phyloP scores from a whole-genome alignment of 2,113 vertebrate species.

The Nesoenas mayeri region DNA sequence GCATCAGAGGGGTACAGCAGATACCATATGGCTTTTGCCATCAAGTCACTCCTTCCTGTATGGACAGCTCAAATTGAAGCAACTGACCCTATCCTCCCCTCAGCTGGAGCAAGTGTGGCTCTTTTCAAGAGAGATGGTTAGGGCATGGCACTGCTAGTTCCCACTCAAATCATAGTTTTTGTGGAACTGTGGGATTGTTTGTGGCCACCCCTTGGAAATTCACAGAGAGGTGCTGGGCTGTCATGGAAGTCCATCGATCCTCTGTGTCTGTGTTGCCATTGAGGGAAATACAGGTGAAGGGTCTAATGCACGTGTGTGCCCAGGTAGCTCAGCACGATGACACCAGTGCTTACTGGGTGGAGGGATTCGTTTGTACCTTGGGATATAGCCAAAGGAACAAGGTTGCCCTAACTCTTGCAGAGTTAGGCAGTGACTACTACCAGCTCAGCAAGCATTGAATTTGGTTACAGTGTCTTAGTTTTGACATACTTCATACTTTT shows the following conservation, averaged over 20 bases:
- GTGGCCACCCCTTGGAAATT: neutral
- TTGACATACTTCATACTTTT: neutral
- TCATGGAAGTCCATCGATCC: fast-evolving
- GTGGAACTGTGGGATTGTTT: neutral
- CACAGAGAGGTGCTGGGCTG: neutral
- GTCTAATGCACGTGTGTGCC: fast-evolving
- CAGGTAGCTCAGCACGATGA: neutral
- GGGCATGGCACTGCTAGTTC: neutral
- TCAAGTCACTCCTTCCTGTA: neutral
- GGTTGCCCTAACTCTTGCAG: neutral
- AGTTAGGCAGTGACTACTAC: neutral
- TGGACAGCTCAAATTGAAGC: neutral
- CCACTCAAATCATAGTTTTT: neutral
- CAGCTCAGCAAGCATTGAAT: neutral
- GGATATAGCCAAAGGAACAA: neutral
- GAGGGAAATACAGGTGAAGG: neutral
- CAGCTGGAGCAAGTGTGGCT: fast-evolving
- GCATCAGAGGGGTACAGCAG: neutral
- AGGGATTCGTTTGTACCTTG: neutral
- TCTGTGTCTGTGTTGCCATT: neutral
- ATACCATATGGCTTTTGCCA: neutral
- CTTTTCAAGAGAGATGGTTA: fast-evolving
- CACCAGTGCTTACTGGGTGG: neutral
- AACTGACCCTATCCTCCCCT: neutral
- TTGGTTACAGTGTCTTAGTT: neutral